Base-by-base conservation (phyloP, 2,113 vertebrate genomes). In the Nerophis ophidion region DNA sequence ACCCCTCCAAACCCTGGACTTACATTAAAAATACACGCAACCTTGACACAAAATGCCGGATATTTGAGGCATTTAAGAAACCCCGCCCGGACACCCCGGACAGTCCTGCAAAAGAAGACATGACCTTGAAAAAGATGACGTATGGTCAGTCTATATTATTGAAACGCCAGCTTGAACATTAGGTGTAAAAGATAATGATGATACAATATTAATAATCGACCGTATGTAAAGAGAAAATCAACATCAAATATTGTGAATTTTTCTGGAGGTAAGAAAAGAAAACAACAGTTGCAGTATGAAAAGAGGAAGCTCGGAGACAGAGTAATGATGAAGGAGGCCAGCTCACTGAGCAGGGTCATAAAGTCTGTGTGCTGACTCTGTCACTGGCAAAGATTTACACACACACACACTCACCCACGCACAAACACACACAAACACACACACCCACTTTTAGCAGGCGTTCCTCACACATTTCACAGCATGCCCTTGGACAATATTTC, bases 311-410 rank as follows among this genome's bases (percentile, higher is more conserved):
- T 46, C 67, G 62, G 64, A 33, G 62, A 51, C 55, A 44, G 5
- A 57, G 36, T 64, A 68, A 76, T 86, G 79, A 81, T 82, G 64
- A 69, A 80, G 57, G 63, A 81, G 64, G 57, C 72, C 46, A 64
- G 70, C 75, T 71, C 66, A 57, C 75, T 82, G 68, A 81, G 81
- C 38, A 53, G 66, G 77, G 70, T 80, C 81, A 79, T 84, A 86
- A 85, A 83, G 70, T 48, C 47, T 33, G 57, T 84, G 84, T 76
- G 77, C 86, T 86, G 79, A 86, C 89, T 88, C 86, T 88, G 82
- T 88, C 83, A 82, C 44, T 19, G 44, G 58, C n/a, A 70, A 69
- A 84, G 75, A 88, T 87, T 83, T 86, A 86, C 68, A 35, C 51
- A 68, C 42, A 59, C 34, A 51, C 35, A 33, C 63, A 34, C 53